A percentile compares a stretch with the other conserved stretches of the same genome.
Conservation (phyloP, 2,797 vertebrate species). For the Oreortyx pictus region DNA sequence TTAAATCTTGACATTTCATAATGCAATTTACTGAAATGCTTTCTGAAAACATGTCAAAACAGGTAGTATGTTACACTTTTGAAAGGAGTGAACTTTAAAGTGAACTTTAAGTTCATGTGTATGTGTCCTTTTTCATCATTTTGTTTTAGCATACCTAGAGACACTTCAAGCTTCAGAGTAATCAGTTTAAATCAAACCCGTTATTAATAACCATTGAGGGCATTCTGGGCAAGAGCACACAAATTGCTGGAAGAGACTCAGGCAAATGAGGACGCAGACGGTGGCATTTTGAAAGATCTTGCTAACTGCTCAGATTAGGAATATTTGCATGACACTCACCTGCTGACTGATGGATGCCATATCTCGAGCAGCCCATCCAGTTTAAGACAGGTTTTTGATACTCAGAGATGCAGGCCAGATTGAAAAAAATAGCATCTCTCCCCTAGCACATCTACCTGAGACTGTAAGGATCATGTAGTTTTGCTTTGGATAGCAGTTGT, state of each 20-base stretch:
- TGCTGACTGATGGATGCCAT: neutral
- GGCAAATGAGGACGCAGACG: neutral
- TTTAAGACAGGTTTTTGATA: neutral
- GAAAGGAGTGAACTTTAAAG: slow-evolving; percentile 59
- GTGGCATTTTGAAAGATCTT: neutral
- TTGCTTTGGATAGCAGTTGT: neutral
- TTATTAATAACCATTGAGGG: neutral
- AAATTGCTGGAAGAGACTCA: neutral
- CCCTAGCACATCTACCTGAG: neutral
- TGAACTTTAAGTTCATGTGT: slow-evolving; percentile 41
- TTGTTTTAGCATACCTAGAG: slow-evolving; percentile 27
- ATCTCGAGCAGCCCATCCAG: neutral
- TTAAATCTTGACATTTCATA: slow-evolving; percentile 36
- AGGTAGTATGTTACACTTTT: slow-evolving; percentile 14
- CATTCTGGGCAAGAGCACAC: neutral
- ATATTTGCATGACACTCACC: neutral
- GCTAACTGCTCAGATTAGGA: neutral
- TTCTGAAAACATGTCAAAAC: slow-evolving; percentile 57
- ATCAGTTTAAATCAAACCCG: slow-evolving; percentile 39
- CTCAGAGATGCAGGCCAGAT: neutral
- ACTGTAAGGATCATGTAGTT: neutral
- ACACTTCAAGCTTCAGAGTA: slow-evolving; percentile 1
- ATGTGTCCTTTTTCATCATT: slow-evolving; percentile 48
- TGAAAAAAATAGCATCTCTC: neutral
- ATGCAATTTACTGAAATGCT: slow-evolving; percentile 43